A percentile compares a stretch with the other conserved stretches of the same genome.
Evolutionary conservation across 1,140 invertebrate genomes (phyloP).

Genomic region (Adelges cooleyi): DNA sequence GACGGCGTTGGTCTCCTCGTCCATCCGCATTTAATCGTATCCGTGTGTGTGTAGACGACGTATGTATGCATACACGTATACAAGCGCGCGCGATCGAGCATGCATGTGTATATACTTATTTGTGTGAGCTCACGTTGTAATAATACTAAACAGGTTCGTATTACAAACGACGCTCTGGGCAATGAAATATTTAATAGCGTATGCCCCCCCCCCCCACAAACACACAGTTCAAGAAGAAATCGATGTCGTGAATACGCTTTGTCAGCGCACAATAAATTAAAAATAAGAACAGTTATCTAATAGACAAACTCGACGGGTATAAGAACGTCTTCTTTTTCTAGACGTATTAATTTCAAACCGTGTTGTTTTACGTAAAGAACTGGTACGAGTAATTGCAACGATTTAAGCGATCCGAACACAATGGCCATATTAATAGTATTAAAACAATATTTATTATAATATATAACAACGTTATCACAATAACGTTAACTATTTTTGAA

Average conservation of each 20-base stretch:
- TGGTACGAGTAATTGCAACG: too few species aligned
- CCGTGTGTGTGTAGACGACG: neutral
- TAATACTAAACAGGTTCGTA: conserved; percentile 14
- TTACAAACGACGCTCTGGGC: neutral
- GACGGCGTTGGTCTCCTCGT: neutral
- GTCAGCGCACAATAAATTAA: neutral
- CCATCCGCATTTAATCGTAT: neutral
- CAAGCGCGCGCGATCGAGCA: neutral
- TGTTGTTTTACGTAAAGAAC: too few species aligned
- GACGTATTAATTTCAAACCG: neutral
- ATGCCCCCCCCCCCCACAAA: neutral
- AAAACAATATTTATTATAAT: too few species aligned
- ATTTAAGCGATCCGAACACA: too few species aligned
- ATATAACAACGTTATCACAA: too few species aligned
- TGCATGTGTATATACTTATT: neutral
- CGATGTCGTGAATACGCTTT: neutral
- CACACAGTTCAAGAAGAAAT: neutral
- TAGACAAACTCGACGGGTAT: neutral
- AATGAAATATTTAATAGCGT: conserved; percentile 23
- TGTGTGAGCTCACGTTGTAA: neutral
- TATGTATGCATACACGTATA: neutral
- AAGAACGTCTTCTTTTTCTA: neutral
- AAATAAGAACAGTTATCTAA: neutral
- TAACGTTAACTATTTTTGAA: too few species aligned
- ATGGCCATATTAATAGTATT: too few species aligned